Conservation (phyloP, 2,888 invertebrate genomes). For the Diaperis boleti region DNA sequence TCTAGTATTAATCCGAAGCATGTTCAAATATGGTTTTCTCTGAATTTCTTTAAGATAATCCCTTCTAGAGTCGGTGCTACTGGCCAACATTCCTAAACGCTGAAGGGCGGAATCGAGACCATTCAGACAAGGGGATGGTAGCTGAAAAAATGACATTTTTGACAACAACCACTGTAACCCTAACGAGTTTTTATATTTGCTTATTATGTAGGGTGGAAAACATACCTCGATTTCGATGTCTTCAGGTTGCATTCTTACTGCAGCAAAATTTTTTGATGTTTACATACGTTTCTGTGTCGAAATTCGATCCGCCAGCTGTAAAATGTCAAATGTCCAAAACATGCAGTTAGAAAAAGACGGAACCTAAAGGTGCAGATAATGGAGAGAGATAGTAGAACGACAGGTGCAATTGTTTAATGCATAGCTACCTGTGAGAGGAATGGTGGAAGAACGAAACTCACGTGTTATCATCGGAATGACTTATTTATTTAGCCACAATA, state of each 20-base stretch:
- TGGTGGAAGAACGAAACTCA: conserved; percentile 4
- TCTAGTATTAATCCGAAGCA: conserved; percentile 68
- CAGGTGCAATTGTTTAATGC: conserved; percentile 1
- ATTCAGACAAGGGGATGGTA: conserved; percentile 59
- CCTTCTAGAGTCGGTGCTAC: conserved; percentile 70
- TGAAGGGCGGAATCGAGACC: conserved; percentile 72
- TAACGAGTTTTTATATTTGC: neutral
- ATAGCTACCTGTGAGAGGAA: neutral
- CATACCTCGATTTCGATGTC: conserved; percentile 27
- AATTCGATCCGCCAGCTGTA: conserved; percentile 33
- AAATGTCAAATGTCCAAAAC: conserved; percentile 35
- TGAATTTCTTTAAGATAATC: conserved; percentile 70
- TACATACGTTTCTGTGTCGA: conserved; percentile 33
- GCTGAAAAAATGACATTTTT: conserved; percentile 5
- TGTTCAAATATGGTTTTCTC: conserved; percentile 63
- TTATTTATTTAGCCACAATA: neutral
- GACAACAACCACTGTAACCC: neutral
- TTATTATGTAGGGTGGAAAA: neutral
- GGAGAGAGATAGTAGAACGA: conserved; percentile 9
- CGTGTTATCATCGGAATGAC: neutral
- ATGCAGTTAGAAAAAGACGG: conserved; percentile 10
- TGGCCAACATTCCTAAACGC: conserved; percentile 73
- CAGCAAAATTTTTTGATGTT: conserved; percentile 2
- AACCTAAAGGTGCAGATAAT: neutral
- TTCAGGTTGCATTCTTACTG: conserved; percentile 22